phyloP scores from a whole-genome alignment of 1,140 invertebrate genomes.

The Saxidomus purpurata region DNA sequence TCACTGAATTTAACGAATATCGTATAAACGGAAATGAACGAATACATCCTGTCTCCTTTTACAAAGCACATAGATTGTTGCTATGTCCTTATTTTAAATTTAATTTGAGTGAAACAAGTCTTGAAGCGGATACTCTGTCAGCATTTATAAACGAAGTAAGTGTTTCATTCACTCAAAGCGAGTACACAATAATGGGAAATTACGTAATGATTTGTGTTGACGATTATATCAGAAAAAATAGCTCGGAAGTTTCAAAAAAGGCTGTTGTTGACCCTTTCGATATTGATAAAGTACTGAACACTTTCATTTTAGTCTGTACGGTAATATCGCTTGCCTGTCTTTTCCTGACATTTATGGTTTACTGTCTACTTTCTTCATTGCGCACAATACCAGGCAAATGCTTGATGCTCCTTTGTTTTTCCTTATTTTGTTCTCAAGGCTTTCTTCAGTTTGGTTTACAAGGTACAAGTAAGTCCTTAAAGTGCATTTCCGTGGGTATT shows the following conservation, averaged over 20 bases:
- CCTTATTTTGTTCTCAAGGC: constrained; percentile 85
- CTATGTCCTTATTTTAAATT: background rate
- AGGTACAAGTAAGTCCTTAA: too few species aligned
- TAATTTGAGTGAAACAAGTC: background rate
- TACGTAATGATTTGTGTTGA: too few species aligned
- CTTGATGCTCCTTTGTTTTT: constrained; percentile 84
- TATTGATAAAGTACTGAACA: background rate
- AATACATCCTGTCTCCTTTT: constrained; percentile 21
- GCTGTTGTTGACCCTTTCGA: background rate
- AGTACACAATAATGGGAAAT: background rate
- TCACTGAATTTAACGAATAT: too few species aligned
- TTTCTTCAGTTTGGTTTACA: constrained; percentile 85
- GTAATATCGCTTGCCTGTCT: too few species aligned
- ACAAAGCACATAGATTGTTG: background rate
- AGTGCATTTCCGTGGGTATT: constrained; percentile 89
- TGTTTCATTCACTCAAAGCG: background rate
- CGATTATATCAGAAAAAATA: background rate
- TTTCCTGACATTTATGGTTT: too few species aligned
- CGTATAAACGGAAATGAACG: too few species aligned
- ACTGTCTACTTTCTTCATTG: too few species aligned
- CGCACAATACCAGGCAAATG: too few species aligned
- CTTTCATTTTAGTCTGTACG: background rate
- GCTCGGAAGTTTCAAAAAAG: background rate
- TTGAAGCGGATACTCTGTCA: too few species aligned
- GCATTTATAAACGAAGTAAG: background rate